Percentiles rank a stretch among this genome's conserved stretches.
Evolutionary conservation across 2,888 invertebrate genomes (phyloP).

Genomic region (Scrobipalpa atriplicella): DNA sequence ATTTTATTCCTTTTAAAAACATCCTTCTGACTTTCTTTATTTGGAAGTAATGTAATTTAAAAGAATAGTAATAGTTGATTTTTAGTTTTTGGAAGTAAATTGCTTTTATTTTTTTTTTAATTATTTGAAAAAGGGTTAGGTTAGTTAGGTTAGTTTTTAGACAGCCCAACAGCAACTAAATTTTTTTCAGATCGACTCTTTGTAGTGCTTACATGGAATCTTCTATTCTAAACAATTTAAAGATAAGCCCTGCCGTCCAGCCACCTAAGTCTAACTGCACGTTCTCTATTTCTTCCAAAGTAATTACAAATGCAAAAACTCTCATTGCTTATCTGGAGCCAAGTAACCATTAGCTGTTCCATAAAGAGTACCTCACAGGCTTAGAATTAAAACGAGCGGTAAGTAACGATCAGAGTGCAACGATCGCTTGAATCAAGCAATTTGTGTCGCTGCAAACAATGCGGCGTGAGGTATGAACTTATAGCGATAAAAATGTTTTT

Average conservation of each 20-base stretch:
- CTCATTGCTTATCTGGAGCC: neutral
- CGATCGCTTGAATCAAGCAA: slow-evolving; percentile 64
- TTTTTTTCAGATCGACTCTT: too few relatives aligned
- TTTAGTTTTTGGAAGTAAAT: too few relatives aligned
- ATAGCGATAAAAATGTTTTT: slow-evolving; percentile 33
- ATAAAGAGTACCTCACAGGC: slow-evolving; percentile 8
- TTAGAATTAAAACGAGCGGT: slow-evolving; percentile 42
- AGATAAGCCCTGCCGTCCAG: too few relatives aligned
- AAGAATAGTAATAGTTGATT: neutral
- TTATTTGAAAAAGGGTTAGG: too few relatives aligned
- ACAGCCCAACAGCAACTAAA: too few relatives aligned
- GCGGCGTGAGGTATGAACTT: slow-evolving; percentile 32
- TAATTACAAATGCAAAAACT: slow-evolving; percentile 8
- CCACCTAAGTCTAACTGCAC: neutral
- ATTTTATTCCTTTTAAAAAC: slow-evolving; percentile 22
- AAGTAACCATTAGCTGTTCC: slow-evolving; percentile 40
- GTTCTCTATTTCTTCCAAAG: neutral
- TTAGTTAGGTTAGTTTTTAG: too few relatives aligned
- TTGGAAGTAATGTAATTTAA: slow-evolving; percentile 10
- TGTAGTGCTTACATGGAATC: neutral
- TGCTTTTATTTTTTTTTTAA: too few relatives aligned
- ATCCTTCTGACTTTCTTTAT: neutral
- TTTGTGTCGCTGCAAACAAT: slow-evolving; percentile 51
- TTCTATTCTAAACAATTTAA: too few relatives aligned
- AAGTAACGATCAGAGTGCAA: slow-evolving; percentile 64